Conservation (phyloP, 1,140 invertebrate genomes). For the Zaprionus capensis region DNA sequence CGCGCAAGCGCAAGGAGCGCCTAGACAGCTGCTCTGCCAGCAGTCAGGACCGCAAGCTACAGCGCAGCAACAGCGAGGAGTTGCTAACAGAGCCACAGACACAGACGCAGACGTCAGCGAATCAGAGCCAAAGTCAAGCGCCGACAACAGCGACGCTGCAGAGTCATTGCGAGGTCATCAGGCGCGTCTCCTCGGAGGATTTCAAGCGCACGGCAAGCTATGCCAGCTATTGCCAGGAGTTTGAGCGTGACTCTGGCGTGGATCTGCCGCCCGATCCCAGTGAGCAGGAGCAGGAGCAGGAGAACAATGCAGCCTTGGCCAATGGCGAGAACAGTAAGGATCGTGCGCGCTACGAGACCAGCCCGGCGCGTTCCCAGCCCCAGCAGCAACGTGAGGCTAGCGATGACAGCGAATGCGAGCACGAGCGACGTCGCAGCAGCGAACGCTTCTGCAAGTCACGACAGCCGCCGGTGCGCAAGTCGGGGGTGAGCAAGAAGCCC, state of each 20-base stretch:
- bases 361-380: constrained; percentile 72
- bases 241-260: constrained; percentile 54
- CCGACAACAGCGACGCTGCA: constrained; percentile 33
- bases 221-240: constrained; percentile 74
- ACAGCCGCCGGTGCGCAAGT: constrained; percentile 78
- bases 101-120: constrained; percentile 6
- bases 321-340: constrained; percentile 59
- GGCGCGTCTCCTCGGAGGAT: constrained; percentile 80
- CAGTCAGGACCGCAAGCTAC: constrained; percentile 90
- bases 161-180: constrained; percentile 63
- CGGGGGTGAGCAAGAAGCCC: constrained; percentile 72
- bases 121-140: not conserved
- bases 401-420: constrained; percentile 85
- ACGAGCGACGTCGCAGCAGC: constrained; percentile 78
- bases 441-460: constrained; percentile 83
- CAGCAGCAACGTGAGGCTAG: constrained; percentile 74
- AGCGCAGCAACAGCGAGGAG: constrained; percentile 91
- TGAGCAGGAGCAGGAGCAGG: constrained; percentile 47
- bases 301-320: constrained; percentile 72
- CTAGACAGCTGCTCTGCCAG: constrained; percentile 88
- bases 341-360: constrained; percentile 73
- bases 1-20: constrained; percentile 91
- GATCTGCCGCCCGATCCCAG: constrained; percentile 23
- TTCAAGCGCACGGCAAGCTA: constrained; percentile 77
- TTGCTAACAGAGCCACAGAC: constrained; percentile 63